Evolutionary conservation across 2,113 vertebrate genomes (phyloP).

Genomic region (Aplodontia rufa): DNA sequence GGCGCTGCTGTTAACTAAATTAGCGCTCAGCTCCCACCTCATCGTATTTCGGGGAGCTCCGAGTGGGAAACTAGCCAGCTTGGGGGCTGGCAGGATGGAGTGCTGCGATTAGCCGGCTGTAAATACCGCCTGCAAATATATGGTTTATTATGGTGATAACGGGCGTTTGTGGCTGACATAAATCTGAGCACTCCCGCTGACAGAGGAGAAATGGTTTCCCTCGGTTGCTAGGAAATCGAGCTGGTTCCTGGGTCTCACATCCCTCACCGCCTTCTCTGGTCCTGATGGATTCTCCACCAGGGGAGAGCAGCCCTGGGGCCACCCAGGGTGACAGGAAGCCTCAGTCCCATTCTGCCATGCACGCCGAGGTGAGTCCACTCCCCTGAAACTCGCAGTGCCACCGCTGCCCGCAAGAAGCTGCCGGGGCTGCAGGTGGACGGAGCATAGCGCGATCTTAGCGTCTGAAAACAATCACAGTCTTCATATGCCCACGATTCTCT

Average conservation of each 20-base stretch:
- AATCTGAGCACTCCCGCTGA: constrained; percentile 85
- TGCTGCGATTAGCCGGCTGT: constrained; percentile 76
- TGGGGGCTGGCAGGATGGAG: constrained; percentile 57
- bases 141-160: constrained; percentile 84
- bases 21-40: constrained; percentile 63
- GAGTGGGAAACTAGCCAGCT: constrained; percentile 55
- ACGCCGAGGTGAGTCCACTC: constrained; percentile 40
- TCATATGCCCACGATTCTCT: constrained; percentile 48
- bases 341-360: neutral
- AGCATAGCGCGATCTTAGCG: too few species aligned
- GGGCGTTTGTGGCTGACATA: constrained; percentile 81
- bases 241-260: constrained; percentile 79
- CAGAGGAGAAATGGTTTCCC: constrained; percentile 82
- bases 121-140: constrained; percentile 81
- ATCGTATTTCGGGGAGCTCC: constrained; percentile 61
- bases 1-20: constrained; percentile 66
- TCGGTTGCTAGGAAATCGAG: constrained; percentile 86
- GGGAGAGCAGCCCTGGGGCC: constrained; percentile 65
- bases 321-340: constrained; percentile 57
- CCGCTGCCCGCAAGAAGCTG: neutral
- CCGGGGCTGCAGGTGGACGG: neutral
- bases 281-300: constrained; percentile 77
- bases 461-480: constrained; percentile 63
- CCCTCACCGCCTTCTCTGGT: constrained; percentile 74
- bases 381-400: constrained; percentile 6